phyloP scores from a whole-genome alignment of 2,797 vertebrate genomes.

The Chelon labrosus region DNA sequence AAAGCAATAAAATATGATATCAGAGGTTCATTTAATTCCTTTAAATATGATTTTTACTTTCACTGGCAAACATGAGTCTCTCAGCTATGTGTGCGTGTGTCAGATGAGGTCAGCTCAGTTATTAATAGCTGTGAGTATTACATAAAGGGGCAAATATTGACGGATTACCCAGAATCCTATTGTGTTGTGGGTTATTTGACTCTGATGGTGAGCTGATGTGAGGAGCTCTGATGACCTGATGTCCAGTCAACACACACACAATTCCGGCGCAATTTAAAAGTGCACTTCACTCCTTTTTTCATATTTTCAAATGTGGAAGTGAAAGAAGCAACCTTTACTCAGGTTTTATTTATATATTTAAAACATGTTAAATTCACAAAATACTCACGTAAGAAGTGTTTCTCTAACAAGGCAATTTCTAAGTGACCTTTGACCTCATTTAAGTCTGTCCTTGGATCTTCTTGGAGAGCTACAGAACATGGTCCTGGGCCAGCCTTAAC shows the following conservation, averaged over 20 bases:
- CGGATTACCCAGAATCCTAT: slow-evolving; percentile 50
- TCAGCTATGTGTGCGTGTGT: not conserved
- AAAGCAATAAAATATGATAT: no score
- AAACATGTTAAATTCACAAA: not conserved
- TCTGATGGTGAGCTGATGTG: slow-evolving; percentile 14
- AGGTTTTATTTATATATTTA: not conserved
- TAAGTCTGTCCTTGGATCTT: slow-evolving; percentile 91
- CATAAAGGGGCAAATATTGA: slow-evolving; percentile 58
- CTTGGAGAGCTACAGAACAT: slow-evolving; percentile 86
- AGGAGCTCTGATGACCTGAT: not conserved
- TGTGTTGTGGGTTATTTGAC: slow-evolving; percentile 23
- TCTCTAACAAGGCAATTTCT: slow-evolving; percentile 97
- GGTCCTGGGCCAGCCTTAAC: slow-evolving; percentile 88
- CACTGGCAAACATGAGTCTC: not conserved
- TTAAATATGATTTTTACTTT: not conserved
- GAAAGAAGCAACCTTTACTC: not conserved
- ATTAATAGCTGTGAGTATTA: slow-evolving; percentile 58
- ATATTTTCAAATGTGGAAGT: not conserved
- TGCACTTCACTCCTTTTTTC: not conserved
- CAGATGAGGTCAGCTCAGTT: slow-evolving; percentile 32
- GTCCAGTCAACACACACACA: slow-evolving; percentile 3
- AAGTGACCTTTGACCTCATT: slow-evolving; percentile 98
- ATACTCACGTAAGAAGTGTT: slow-evolving; percentile 97
- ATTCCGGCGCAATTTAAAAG: slow-evolving; percentile 5
- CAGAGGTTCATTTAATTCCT: not conserved